Conservation (phyloP, 2,113 vertebrate genomes). For the Kobus ellipsiprymnus region DNA sequence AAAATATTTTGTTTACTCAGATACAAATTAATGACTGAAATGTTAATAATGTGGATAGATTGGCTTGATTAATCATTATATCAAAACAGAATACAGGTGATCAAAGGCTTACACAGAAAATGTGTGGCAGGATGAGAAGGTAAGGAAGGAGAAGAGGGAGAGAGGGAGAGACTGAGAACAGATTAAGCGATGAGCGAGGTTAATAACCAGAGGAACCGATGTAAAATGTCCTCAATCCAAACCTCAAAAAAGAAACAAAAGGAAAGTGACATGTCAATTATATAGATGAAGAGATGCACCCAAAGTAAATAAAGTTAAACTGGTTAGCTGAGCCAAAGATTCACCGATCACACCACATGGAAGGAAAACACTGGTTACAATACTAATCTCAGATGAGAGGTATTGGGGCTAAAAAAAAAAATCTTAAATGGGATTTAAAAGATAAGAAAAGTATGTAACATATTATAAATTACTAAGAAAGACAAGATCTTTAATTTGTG, state of each 20-base stretch:
- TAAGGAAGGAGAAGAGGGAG: neutral
- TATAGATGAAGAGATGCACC: neutral
- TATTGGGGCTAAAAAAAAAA: neutral
- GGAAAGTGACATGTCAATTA: neutral
- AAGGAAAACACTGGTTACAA: neutral
- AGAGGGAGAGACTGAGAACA: neutral
- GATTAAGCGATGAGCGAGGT: neutral
- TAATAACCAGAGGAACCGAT: neutral
- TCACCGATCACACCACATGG: neutral
- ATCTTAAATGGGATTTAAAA: neutral
- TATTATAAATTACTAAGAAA: neutral
- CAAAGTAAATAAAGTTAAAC: neutral
- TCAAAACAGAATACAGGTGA: neutral
- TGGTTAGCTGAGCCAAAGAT: neutral
- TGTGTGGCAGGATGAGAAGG: neutral
- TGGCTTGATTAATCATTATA: neutral
- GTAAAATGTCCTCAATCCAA: neutral
- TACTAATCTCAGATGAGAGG: neutral
- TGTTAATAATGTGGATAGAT: neutral
- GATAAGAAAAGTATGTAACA: neutral
- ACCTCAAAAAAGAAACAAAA: neutral
- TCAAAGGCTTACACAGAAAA: neutral
- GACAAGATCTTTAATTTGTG: neutral
- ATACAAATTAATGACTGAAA: neutral
- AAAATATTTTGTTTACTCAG: neutral